Evolutionary conservation across 1,140 invertebrate species (phyloP).

Genomic region (Anadara kagoshimensis): DNA sequence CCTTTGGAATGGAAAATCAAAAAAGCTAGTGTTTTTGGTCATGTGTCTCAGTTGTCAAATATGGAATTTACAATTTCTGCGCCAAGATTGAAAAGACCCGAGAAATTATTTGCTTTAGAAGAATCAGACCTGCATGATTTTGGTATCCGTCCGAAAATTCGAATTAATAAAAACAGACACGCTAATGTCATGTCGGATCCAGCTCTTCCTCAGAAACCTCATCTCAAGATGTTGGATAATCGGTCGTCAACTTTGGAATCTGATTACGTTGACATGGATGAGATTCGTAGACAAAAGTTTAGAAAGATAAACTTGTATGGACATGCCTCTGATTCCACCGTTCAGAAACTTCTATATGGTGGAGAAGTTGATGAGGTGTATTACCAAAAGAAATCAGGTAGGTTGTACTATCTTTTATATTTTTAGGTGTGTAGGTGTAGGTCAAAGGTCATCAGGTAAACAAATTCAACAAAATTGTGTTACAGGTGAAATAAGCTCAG

Average conservation of each 20-base stretch:
- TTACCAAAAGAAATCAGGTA: conserved; percentile 27
- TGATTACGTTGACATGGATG: conserved; percentile 57
- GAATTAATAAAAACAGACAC: conserved; percentile 54
- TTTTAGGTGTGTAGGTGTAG: no score
- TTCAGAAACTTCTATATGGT: conserved; percentile 69
- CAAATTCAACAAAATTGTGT: no score
- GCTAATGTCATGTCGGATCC: conserved; percentile 49
- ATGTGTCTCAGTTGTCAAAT: conserved; percentile 61
- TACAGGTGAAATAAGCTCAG: no score
- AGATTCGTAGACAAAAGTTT: conserved; percentile 55
- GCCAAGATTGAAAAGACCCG: conserved; percentile 55
- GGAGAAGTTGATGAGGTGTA: conserved; percentile 17
- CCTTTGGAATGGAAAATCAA: conserved; percentile 56
- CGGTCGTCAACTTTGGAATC: conserved; percentile 61
- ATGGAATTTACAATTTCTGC: conserved; percentile 43
- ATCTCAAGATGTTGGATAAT: conserved; percentile 43
- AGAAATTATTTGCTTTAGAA: conserved; percentile 47
- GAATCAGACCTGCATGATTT: conserved; percentile 64
- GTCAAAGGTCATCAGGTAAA: no score
- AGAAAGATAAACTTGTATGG: conserved; percentile 60
- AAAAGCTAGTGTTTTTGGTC: conserved; percentile 62
- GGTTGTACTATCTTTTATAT: not conserved
- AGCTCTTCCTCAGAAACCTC: conserved; percentile 20
- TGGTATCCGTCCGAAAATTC: conserved; percentile 57
- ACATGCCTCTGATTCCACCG: conserved; percentile 68